phyloP scores from a whole-genome alignment of 2,888 invertebrate genomes.

The Ormyrus pomaceus region DNA sequence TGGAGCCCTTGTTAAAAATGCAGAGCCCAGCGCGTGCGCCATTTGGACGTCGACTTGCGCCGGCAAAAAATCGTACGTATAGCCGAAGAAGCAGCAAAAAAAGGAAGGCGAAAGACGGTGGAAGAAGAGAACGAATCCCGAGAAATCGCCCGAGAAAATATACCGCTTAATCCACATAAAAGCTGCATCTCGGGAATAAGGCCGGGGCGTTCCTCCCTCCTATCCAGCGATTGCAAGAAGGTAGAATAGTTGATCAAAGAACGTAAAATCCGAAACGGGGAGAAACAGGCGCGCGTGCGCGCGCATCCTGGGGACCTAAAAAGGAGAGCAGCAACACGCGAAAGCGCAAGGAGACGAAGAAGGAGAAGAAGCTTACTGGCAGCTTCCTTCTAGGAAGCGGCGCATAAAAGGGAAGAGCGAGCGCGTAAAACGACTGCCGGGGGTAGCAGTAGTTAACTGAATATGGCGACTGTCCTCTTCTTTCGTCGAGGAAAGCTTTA shows the following conservation, averaged over 20 bases:
- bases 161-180: constrained; percentile 54
- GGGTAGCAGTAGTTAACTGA: constrained; percentile 55
- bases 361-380: background rate
- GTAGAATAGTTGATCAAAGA: constrained; percentile 66
- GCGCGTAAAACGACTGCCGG: constrained; percentile 34
- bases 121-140: constrained; percentile 29
- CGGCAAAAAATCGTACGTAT: background rate
- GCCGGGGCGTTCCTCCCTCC: background rate
- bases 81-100: background rate
- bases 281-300: background rate
- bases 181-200: constrained; percentile 39
- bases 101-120: background rate
- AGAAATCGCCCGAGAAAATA: constrained; percentile 52
- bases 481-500: constrained; percentile 8
- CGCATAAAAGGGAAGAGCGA: constrained; percentile 51
- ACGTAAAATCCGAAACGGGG: constrained; percentile 58
- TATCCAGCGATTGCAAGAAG: constrained; percentile 46
- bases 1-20: constrained; percentile 29
- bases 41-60: constrained; percentile 1
- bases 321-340: background rate
- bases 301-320: constrained; percentile 1
- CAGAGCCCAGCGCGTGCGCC: constrained; percentile 1
- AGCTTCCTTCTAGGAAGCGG: constrained; percentile 28
- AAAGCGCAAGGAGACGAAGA: background rate
- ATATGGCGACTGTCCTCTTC: constrained; percentile 44